Conservation (phyloP, 2,888 invertebrate genomes). For the Ptilodon capucinus region DNA sequence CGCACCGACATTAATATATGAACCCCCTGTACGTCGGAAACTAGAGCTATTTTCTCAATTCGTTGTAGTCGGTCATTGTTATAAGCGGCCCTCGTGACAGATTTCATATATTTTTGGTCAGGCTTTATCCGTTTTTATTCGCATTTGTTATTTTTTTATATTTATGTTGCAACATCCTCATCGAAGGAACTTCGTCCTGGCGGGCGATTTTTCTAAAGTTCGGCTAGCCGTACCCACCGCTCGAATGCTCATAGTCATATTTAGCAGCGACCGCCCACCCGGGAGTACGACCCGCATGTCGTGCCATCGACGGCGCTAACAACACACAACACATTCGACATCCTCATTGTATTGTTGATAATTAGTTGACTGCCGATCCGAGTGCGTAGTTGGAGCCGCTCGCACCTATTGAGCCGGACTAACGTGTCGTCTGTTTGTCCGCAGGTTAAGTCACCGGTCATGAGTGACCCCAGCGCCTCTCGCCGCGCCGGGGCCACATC, state of each 20-base stretch:
- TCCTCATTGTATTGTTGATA: neutral
- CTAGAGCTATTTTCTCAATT: neutral
- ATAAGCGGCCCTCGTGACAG: neutral
- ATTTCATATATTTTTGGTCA: neutral
- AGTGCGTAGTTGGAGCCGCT: too few species aligned
- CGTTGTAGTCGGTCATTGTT: neutral
- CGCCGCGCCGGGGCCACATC: slow-evolving; percentile 74
- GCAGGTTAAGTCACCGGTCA: slow-evolving; percentile 81
- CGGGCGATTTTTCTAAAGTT: too few species aligned
- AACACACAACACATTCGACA: neutral
- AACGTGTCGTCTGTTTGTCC: slow-evolving; percentile 41
- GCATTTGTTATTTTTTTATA: too few species aligned
- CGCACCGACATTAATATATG: neutral
- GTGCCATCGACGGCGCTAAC: neutral
- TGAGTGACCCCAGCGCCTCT: slow-evolving; percentile 66
- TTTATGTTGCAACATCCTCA: too few species aligned
- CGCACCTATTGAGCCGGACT: too few species aligned
- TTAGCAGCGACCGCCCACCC: too few species aligned
- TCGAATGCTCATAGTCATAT: too few species aligned
- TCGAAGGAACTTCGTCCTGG: too few species aligned
- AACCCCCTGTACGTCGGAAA: neutral
- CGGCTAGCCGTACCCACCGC: too few species aligned
- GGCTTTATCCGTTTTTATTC: neutral
- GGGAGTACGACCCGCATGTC: neutral
- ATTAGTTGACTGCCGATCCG: too few species aligned